These are phyloP conservation scores for Halcyon chelicuti DNA, from an alignment of 2,797 vertebrate species.

Conservation along the genomic window DNA sequence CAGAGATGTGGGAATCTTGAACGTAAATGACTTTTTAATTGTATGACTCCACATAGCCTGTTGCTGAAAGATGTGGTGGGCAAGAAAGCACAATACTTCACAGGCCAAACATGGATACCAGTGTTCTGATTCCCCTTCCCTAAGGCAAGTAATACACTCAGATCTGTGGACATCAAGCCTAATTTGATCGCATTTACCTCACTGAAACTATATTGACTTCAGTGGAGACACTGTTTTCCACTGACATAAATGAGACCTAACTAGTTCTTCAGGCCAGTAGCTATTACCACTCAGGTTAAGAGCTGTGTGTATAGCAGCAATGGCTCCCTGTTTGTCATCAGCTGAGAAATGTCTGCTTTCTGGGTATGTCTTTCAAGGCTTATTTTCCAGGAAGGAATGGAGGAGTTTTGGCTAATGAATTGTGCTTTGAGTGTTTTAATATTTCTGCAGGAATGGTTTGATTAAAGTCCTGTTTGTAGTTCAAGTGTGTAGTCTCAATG, in stretches of 20 bases:
- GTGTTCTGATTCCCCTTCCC: constrained; percentile 37
- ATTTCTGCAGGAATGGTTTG: constrained; percentile 2
- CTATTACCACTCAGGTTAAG: neutral
- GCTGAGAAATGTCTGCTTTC: neutral
- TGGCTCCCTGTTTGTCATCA: neutral
- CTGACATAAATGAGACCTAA: constrained; percentile 51
- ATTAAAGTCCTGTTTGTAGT: constrained; percentile 8
- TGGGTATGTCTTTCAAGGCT: neutral
- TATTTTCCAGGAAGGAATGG: neutral
- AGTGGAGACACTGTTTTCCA: constrained; percentile 38
- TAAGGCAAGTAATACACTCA: constrained; percentile 58
- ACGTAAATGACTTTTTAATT: constrained; percentile 51
- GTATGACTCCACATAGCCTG: neutral
- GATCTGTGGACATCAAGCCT: constrained; percentile 49
- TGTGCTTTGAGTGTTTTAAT: neutral
- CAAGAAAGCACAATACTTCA: constrained; percentile 30
- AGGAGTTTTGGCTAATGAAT: constrained; percentile 31
- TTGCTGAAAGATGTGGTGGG: neutral
- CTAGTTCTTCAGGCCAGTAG: constrained; percentile 35
- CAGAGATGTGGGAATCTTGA: neutral
- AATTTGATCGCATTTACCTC: constrained; percentile 62
- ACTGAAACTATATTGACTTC: constrained; percentile 58
- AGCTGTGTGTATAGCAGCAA: neutral
- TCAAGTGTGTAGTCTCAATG: neutral
- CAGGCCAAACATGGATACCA: constrained; percentile 26